Conservation (phyloP, 1,140 invertebrate genomes). For the Euwallacea similis region DNA sequence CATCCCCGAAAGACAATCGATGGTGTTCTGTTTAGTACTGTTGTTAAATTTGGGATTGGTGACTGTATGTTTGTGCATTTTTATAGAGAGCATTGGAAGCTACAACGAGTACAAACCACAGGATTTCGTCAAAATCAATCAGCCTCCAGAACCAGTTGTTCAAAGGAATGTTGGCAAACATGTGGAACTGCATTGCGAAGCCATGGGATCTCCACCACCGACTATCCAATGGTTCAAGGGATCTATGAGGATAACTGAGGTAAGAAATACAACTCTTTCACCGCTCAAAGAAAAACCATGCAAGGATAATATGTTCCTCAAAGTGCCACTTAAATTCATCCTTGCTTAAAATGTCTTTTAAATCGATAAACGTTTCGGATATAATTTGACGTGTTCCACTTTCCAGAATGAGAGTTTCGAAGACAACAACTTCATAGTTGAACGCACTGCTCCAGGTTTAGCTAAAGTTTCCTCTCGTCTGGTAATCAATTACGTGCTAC, state of each 20-base stretch:
- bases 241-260: slow-evolving; percentile 61
- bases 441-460: slow-evolving; percentile 54
- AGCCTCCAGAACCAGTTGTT: slow-evolving; percentile 53
- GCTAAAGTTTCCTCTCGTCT: slow-evolving; percentile 67
- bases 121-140: slow-evolving; percentile 59
- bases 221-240: slow-evolving; percentile 69
- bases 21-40: background rate
- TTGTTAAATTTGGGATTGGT: background rate
- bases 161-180: slow-evolving; percentile 54
- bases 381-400: background rate
- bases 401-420: slow-evolving; percentile 54
- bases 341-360: too few relatives aligned
- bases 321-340: too few relatives aligned
- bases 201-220: slow-evolving; percentile 68
- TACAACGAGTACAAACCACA: slow-evolving; percentile 13
- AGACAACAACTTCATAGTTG: slow-evolving; percentile 57
- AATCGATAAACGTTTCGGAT: too few relatives aligned
- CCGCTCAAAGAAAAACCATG: too few relatives aligned
- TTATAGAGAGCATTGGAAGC: slow-evolving; percentile 23
- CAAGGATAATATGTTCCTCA: too few relatives aligned
- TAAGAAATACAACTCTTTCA: slow-evolving; percentile 41
- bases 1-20: background rate
- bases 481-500: slow-evolving; percentile 63
- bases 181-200: slow-evolving; percentile 68
- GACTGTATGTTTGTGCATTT: slow-evolving; percentile 15